Evolutionary conservation across 2,888 invertebrate genomes (phyloP).

Genomic region (Trilocha varians): DNA sequence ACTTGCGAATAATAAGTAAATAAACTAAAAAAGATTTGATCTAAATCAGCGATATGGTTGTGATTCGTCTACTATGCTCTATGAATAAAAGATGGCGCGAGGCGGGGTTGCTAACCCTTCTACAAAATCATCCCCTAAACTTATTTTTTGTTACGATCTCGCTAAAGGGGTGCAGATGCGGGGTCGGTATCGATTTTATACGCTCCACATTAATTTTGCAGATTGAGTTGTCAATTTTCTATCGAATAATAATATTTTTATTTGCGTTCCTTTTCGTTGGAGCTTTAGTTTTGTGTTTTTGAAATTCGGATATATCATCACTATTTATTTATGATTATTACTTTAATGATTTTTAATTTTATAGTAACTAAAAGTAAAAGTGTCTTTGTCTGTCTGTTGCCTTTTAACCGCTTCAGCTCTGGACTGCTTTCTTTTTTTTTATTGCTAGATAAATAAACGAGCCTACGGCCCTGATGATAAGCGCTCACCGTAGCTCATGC

Average conservation of each 20-base stretch:
- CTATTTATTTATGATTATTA: too few relatives aligned
- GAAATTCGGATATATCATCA: too few relatives aligned
- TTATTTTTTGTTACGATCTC: constrained; percentile 55
- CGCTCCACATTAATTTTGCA: constrained; percentile 3
- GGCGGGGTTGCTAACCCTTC: constrained; percentile 47
- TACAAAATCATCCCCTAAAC: constrained; percentile 38
- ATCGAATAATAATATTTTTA: background rate
- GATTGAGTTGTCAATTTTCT: constrained; percentile 5
- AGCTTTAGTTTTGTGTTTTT: background rate
- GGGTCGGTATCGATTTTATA: constrained; percentile 4
- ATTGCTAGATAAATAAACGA: too few relatives aligned
- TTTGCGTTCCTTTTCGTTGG: too few relatives aligned
- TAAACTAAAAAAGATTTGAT: constrained; percentile 41
- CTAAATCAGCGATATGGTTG: constrained; percentile 37
- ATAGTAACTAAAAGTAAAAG: too few relatives aligned
- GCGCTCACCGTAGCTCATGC: too few relatives aligned
- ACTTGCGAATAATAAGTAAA: too few relatives aligned
- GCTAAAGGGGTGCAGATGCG: constrained; percentile 32
- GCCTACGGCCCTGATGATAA: too few relatives aligned
- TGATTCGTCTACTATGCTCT: constrained; percentile 45
- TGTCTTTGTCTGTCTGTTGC: too few relatives aligned
- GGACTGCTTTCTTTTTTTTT: too few relatives aligned
- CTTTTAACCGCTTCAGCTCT: too few relatives aligned
- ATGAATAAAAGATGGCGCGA: constrained; percentile 65
- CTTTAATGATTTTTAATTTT: too few relatives aligned